Evolutionary conservation across 1,140 invertebrate genomes (phyloP), one percentile per base, ranked within the genome.

Genomic region (Drosophila paulistorum): DNA sequence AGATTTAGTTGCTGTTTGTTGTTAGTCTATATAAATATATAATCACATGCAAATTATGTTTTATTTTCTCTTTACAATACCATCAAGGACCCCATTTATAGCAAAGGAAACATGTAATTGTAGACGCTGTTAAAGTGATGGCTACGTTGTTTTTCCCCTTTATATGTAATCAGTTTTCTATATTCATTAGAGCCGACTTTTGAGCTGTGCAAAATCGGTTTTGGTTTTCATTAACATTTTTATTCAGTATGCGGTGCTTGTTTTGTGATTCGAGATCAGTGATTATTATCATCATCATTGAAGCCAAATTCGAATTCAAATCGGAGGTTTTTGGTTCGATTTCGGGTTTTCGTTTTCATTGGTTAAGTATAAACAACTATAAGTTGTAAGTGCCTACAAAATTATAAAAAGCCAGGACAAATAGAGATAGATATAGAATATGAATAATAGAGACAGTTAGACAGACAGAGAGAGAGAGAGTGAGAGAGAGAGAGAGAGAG

Each of bases 361-460:
- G 45, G 17, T 51, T 51, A 23, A 51, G 45, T 51, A 20, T 17
- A 20, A 51, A 23, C 45, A 51, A 51, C 45, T 51, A 51, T 23
- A 51, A 51, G 45, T 51, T 51, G 45, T 51, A 51, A 51, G 20
- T 51, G 45, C 45, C 45, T 23, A 51, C 45, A 23, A 23, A 51
- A 51, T 20, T 10, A 51, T 48, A 51, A 51, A 51, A 51, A 51
- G 17, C 45, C 45, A 51, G 45, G 45, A 51, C 45, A 20, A 51
- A 51, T 20, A 51, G 13, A 51, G 45, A n/a, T 10, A 20, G 17
- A 45, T 2, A 17, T 14, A 48, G 42, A 48, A 17, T 17, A 14
- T 51, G 45, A 10, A 51, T 51, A 9, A 51, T 23, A 51, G 17
- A 51, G 45, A 51, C 45, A 51, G 45, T 23, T 7, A 9, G 10